Evolutionary conservation across 2,113 vertebrate species (phyloP), one percentile per base, ranked within the genome.

Genomic region (Setophaga petechia): DNA sequence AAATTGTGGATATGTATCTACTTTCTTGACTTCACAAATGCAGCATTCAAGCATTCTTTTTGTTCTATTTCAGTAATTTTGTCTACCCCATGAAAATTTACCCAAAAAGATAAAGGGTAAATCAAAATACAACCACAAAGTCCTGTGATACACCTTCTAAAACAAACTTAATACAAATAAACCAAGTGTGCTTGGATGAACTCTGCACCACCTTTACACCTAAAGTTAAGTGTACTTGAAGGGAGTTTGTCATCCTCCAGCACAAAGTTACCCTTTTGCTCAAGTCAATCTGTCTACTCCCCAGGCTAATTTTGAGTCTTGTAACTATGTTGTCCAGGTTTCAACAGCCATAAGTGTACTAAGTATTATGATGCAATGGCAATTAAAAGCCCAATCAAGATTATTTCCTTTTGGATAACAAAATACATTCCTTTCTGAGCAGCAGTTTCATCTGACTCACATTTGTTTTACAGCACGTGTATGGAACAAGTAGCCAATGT

Each of bases 381-480:
- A 95, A 96, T 84, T 91, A 95, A 72, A 82, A 89, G 69, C 49
- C 84, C 62, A 54, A 28, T 31, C 54, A 69, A 62, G 54, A 79
- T 66, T 3, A 95, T 73, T 93, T 95, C 81, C 84, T 93, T 95
- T 46, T 9, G 46, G 27, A 79, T 59, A 63, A 85, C 62, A 71
- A 90, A 75, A 86, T 1, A 41, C 84, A 87, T 87, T 92, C 87
- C 84, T 83, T 87, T 94, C 87, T 58, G 51, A 87, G 79, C 17
- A 83, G 55, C 67, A 90, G 71, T 85, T 94, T 79, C 37, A 82
- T 72, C 76, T 95, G 89, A 95, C 84, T 96, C 87, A 68, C 47
- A 74, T 71, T 87, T 85, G 74, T 51, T 95, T 51, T 47, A 69
- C 9, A 61, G 62, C 62, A 82, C 14, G 2, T 12, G 13, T 61